Conservation (phyloP, 92 coral and sea anemone species). For the Plumapathes pennacea region DNA sequence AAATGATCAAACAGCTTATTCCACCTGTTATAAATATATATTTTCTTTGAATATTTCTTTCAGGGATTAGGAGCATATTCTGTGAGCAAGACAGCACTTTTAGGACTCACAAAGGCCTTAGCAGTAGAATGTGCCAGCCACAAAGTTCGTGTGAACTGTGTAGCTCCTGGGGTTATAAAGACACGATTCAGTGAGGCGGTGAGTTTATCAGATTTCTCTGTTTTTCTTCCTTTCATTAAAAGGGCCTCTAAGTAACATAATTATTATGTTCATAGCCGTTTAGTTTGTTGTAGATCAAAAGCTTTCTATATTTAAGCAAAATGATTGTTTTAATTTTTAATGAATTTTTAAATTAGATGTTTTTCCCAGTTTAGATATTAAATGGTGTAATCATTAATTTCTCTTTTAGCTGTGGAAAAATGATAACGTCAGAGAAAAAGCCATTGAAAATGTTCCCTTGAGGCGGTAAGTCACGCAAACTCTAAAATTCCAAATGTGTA, state of each 20-base stretch:
- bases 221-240: too few species aligned
- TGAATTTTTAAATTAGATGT: too few species aligned
- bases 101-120: slow-evolving; percentile 79
- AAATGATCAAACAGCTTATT: too few species aligned
- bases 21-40: too few species aligned
- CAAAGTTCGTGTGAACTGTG: slow-evolving; percentile 86
- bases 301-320: too few species aligned
- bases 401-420: slow-evolving; percentile 74
- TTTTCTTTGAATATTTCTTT: background rate
- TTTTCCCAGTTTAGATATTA: too few species aligned
- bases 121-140: slow-evolving; percentile 74
- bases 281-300: too few species aligned
- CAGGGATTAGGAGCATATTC: slow-evolving; percentile 89
- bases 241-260: too few species aligned
- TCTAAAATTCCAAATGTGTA: background rate
- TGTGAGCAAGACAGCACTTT: slow-evolving; percentile 89
- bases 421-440: slow-evolving; percentile 49
- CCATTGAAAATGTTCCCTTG: slow-evolving; percentile 30
- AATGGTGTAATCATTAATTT: too few species aligned
- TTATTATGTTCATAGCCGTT: too few species aligned
- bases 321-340: too few species aligned
- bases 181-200: slow-evolving; percentile 89
- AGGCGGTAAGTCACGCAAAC: slow-evolving; percentile 45
- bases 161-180: slow-evolving; percentile 90
- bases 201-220: too few species aligned